Base-by-base conservation (phyloP, 2,797 vertebrate genomes). In the Pteronotus mesoamericanus region DNA sequence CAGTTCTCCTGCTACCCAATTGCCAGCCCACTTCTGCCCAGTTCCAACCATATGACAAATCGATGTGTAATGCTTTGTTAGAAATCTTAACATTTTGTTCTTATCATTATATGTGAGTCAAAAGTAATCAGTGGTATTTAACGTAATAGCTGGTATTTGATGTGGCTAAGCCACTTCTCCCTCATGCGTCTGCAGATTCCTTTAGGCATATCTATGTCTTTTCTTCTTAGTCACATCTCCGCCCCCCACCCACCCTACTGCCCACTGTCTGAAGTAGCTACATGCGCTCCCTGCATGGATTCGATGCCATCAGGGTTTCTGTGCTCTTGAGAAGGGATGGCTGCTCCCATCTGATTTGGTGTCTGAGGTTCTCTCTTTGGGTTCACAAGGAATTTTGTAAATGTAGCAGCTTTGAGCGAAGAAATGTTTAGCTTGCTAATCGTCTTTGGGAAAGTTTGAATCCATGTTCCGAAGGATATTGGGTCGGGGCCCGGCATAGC, bases 171-270 rank as follows among this genome's bases (percentile, higher is more conserved):
- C 88, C 24, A 18, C 61, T 88, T 88, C 16, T 92, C n/a, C 5
- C 10, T 68, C 57, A 37, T 39, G 64, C 69, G 32, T n/a, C 83
- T 77, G 29, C 9, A 32, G 48, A 19, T 19, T 26, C 55, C 32
- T 75, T 42, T 74, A 84, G 83, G 68, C 34, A 26, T 22, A 37
- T 69, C 24, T 69, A 2, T 74, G 5, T n/a, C 34, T 66, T 83
- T 75, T 21, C 24, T 22, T 86, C 78, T 83, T 78, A 79, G 92
- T 91, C 85, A 77, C 69, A 82, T 95, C n/a, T 92, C 74, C 44
- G 82, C 26, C 42, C 64, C 8, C n/a, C 57, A 4, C 39, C 92
- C 57, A 46, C 39, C 46, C 66, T 15, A 11, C 9, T 94, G 77
- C 59, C 46, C 48, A 14, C 53, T 72, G 51, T 77, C 46, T 83